Evolutionary conservation across 35 echinoderm and acorn worm species (phyloP).

Genomic region (Antedon bifida): DNA sequence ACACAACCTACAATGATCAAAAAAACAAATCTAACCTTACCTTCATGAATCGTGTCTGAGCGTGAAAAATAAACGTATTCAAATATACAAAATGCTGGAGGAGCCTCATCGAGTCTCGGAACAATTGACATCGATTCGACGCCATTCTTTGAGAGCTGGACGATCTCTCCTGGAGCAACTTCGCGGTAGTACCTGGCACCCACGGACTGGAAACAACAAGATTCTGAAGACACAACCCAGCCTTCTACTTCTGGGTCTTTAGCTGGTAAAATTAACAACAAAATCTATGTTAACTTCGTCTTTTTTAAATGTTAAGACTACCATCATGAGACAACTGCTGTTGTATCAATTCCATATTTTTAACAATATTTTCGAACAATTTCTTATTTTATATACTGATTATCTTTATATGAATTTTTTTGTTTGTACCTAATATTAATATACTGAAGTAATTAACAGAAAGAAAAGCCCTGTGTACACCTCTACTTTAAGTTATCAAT

Average conservation of each 20-base stretch:
- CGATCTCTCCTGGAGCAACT: slow-evolving; percentile 69
- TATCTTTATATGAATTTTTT: no score
- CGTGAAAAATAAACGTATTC: slow-evolving; percentile 97
- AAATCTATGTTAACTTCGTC: no score
- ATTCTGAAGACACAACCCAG: slow-evolving; percentile 92
- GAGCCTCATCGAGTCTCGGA: slow-evolving; percentile 27
- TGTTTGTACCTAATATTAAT: no score
- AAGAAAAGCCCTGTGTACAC: no score
- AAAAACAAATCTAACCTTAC: slow-evolving; percentile 11
- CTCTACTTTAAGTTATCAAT: no score
- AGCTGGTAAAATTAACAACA: neutral
- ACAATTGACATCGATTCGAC: slow-evolving; percentile 72
- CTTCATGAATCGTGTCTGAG: slow-evolving; percentile 79
- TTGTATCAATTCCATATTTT: no score
- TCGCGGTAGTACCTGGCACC: slow-evolving; percentile 72
- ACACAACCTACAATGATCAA: no score
- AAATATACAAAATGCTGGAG: slow-evolving; percentile 95
- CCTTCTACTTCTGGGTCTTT: slow-evolving; percentile 40
- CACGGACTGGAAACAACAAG: slow-evolving; percentile 82
- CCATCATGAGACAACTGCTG: no score
- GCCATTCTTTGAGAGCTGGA: slow-evolving; percentile 54
- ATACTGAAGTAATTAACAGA: no score
- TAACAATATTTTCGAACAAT: no score
- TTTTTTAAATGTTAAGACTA: no score
- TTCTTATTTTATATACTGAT: no score